Evolutionary conservation across 2,888 invertebrate species (phyloP), one percentile per base, ranked within the genome.

Genomic region (Scotopteryx bipunctaria): DNA sequence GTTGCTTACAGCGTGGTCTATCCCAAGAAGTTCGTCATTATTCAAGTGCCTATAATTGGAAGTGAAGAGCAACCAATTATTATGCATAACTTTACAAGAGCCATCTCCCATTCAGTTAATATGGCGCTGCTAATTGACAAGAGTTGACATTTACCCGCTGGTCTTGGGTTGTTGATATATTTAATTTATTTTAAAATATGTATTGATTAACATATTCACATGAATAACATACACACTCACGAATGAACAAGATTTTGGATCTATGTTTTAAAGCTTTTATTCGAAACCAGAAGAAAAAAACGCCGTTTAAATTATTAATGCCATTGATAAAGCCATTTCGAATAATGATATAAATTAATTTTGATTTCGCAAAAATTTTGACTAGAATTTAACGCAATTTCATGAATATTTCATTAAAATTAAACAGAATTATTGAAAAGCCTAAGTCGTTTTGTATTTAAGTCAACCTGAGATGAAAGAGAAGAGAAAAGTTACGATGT

Each of bases 21-120:
- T 66, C 66, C 59, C 69, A 70, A 66, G 67, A 65, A 75, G 66
- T 73, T 71, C 69, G 66, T 73, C 75, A 73, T 73, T 73, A 76
- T 65, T 78, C 71, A 76, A 78, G 71, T 73, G 76, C 68, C 73
- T 78, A 73, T 81, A 83, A 83, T 83, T 83, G 76, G 76, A 77
- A 71, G 69, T 77, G 78, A 80, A 78, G 78, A 76, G 78, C 71
- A 68, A 76, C 70, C 77, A 79, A 84, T 85, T 85, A 82, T 79
- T 82, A 83, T 84, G 84, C 85, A 84, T 82, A 83, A 82, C 81
- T 84, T 82, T 71, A 73, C 72, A 64, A 81, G 77, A 64, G 74
- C 76, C 75, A 70, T 78, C 67, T 63, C 66, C 64, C 59, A 51
- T 54, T 56, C 59, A 68, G 67, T 69, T 76, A 77, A 79, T 77